Evolutionary conservation across 1,140 invertebrate genomes (phyloP).

Genomic region (Habropoda laboriosa): DNA sequence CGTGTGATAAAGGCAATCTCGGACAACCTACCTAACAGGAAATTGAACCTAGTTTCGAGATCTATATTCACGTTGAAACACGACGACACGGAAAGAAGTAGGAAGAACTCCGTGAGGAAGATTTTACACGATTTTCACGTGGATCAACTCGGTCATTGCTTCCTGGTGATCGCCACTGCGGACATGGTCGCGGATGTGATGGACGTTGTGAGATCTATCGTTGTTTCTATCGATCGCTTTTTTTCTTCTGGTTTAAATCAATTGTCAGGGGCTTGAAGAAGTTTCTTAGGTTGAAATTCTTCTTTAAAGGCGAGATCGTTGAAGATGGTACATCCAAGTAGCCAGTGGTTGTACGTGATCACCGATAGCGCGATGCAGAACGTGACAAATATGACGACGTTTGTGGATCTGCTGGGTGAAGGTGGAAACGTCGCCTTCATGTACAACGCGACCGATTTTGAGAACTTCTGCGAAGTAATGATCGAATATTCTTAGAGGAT

Average conservation of each 20-base stretch:
- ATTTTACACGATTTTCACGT: constrained; percentile 81
- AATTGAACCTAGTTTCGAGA: constrained; percentile 80
- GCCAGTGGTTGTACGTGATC: constrained; percentile 91
- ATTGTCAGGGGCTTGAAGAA: too few species aligned
- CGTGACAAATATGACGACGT: constrained; percentile 81
- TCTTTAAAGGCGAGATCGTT: constrained; percentile 83
- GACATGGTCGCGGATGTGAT: constrained; percentile 83
- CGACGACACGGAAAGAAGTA: constrained; percentile 79
- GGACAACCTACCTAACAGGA: constrained; percentile 77
- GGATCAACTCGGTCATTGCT: constrained; percentile 75
- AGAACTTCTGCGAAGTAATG: constrained; percentile 82
- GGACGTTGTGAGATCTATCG: constrained; percentile 81
- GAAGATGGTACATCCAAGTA: constrained; percentile 86
- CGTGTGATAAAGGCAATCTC: constrained; percentile 84
- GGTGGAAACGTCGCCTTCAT: constrained; percentile 92
- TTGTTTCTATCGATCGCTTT: background rate
- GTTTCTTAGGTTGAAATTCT: background rate
- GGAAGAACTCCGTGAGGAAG: constrained; percentile 80
- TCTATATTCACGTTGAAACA: constrained; percentile 83
- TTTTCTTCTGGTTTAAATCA: background rate
- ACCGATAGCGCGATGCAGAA: constrained; percentile 82
- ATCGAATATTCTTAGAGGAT: background rate
- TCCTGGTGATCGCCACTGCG: constrained; percentile 76
- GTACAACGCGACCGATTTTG: constrained; percentile 85
- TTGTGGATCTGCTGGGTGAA: constrained; percentile 85